phyloP scores from a whole-genome alignment of 64 coral and sea anemone species.

The Dendronephthya gigantea region DNA sequence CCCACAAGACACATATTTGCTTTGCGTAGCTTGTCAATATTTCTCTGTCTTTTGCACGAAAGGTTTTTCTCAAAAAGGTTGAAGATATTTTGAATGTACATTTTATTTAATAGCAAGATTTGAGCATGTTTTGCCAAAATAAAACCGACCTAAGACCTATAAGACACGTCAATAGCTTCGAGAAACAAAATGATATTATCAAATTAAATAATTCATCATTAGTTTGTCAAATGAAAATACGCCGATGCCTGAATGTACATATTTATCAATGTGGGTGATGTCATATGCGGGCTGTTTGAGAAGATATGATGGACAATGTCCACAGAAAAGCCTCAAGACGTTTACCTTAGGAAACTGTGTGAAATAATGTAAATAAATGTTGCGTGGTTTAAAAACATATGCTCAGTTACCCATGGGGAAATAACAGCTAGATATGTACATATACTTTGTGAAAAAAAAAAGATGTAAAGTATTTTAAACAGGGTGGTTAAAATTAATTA shows the following conservation, averaged over 20 bases:
- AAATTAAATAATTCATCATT: neutral
- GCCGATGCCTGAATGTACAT: neutral
- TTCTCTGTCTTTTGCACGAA: too few relatives aligned
- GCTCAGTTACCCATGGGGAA: neutral
- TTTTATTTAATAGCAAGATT: too few relatives aligned
- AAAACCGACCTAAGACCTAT: too few relatives aligned
- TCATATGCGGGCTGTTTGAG: neutral
- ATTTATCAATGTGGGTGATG: neutral
- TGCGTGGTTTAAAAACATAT: neutral
- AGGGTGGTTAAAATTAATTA: too few relatives aligned
- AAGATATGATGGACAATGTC: neutral
- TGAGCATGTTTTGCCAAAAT: too few relatives aligned
- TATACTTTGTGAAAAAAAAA: neutral
- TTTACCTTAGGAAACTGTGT: neutral
- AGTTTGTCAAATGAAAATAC: neutral
- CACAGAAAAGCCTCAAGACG: neutral
- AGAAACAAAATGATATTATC: too few relatives aligned
- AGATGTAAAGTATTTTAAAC: neutral
- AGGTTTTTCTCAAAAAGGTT: too few relatives aligned
- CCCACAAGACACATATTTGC: too few relatives aligned
- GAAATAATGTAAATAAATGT: neutral
- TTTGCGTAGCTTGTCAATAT: too few relatives aligned
- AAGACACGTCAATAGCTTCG: too few relatives aligned
- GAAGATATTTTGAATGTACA: too few relatives aligned
- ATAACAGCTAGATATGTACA: neutral